Evolutionary conservation across 2,113 vertebrate species (phyloP).

Genomic region (Rhinoderma darwinii): DNA sequence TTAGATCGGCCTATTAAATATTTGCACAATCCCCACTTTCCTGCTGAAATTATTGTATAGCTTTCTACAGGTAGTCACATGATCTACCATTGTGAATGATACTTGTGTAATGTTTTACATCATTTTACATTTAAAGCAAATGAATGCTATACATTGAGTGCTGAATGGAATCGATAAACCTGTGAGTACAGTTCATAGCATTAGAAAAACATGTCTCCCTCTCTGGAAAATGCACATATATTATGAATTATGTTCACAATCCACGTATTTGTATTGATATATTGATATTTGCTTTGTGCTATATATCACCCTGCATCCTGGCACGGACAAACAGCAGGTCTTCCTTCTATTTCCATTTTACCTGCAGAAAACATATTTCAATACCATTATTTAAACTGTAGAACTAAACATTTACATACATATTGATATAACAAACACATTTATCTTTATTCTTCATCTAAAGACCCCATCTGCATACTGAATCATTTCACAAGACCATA

Average conservation of each 20-base stretch:
- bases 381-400: slow-evolving; percentile 45
- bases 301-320: neutral
- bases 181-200: neutral
- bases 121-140: neutral
- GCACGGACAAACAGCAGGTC: slow-evolving; percentile 21
- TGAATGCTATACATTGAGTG: neutral
- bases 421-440: slow-evolving; percentile 50
- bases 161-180: neutral
- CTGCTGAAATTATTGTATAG: no score
- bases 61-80: no score
- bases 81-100: no score
- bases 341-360: slow-evolving; percentile 33
- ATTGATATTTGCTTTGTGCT: neutral
- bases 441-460: slow-evolving; percentile 35
- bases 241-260: slow-evolving; percentile 4
- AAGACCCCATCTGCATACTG: slow-evolving; percentile 27
- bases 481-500: slow-evolving; percentile 42
- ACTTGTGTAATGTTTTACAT: no score
- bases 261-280: slow-evolving; percentile 4
- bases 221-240: neutral
- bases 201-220: neutral
- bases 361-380: slow-evolving; percentile 46
- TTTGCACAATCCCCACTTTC: no score
- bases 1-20: no score
- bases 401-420: slow-evolving; percentile 52